Evolutionary conservation across 2,888 invertebrate species (phyloP).

Genomic region (Apamea sordens): DNA sequence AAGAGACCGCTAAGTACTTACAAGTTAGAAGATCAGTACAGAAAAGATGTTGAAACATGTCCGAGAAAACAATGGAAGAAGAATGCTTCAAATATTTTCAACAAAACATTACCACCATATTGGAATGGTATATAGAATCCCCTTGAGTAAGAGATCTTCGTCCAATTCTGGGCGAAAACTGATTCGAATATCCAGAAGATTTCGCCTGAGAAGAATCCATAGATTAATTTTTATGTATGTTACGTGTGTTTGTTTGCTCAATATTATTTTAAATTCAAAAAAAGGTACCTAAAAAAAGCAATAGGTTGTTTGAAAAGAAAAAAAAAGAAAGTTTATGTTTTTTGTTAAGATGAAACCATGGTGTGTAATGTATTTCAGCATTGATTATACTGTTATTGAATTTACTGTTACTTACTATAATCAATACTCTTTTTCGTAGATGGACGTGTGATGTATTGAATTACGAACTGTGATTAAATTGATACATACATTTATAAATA

Average conservation of each 20-base stretch:
- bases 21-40: constrained; percentile 1
- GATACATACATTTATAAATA: background rate
- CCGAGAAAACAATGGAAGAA: background rate
- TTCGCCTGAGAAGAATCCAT: constrained; percentile 11
- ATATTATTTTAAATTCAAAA: background rate
- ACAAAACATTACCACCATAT: background rate
- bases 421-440: constrained; percentile 1
- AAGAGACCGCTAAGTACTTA: background rate
- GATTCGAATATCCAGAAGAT: constrained; percentile 19
- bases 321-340: background rate
- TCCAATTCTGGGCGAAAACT: background rate
- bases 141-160: background rate
- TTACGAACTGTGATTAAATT: background rate
- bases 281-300: constrained; percentile 3
- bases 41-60: background rate
- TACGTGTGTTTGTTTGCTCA: constrained; percentile 12
- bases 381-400: background rate
- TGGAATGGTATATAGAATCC: background rate
- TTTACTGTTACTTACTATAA: background rate
- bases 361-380: background rate
- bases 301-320: background rate
- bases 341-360: constrained; percentile 22
- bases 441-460: constrained; percentile 3
- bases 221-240: constrained; percentile 9
- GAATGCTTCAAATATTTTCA: background rate